Percentiles rank a stretch among this genome's conserved stretches.
Evolutionary conservation across 2,888 invertebrate genomes (phyloP).

Genomic region (Cephus pygmeus): DNA sequence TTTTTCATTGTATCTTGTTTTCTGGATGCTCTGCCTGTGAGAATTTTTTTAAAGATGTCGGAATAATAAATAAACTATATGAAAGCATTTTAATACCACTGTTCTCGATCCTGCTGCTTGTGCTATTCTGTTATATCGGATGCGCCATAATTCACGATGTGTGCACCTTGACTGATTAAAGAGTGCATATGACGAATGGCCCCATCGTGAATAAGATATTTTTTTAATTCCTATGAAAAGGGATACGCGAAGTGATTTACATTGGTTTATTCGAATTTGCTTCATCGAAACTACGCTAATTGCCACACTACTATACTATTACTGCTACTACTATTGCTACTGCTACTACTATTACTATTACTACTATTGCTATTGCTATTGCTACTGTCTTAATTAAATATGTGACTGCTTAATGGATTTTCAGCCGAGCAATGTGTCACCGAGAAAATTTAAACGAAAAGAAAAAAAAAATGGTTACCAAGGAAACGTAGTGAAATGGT

Average conservation of each 20-base stretch:
- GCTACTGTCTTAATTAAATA: slow-evolving; percentile 29
- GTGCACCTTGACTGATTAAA: not conserved
- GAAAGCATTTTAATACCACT: not conserved
- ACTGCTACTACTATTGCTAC: slow-evolving; percentile 44
- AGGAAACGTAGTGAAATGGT: slow-evolving; percentile 13
- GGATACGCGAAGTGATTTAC: not conserved
- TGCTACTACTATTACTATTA: slow-evolving; percentile 29
- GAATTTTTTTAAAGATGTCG: not conserved
- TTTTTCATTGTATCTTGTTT: not conserved
- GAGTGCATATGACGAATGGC: not conserved
- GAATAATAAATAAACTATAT: not conserved
- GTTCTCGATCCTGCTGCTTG: not conserved
- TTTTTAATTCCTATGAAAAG: not conserved
- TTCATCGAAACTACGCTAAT: not conserved
- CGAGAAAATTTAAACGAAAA: slow-evolving; percentile 19
- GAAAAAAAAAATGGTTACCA: slow-evolving; percentile 7
- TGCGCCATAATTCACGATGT: not conserved
- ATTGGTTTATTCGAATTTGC: not conserved
- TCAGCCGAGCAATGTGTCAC: not conserved
- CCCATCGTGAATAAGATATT: not conserved
- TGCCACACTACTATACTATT: slow-evolving; percentile 22
- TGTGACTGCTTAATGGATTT: not conserved
- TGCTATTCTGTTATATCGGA: not conserved
- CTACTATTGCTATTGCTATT: slow-evolving; percentile 32
- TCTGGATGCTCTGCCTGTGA: not conserved